Evolutionary conservation across 2,888 invertebrate genomes (phyloP), one percentile per base, ranked within the genome.

Genomic region (Quadriops clusia): DNA sequence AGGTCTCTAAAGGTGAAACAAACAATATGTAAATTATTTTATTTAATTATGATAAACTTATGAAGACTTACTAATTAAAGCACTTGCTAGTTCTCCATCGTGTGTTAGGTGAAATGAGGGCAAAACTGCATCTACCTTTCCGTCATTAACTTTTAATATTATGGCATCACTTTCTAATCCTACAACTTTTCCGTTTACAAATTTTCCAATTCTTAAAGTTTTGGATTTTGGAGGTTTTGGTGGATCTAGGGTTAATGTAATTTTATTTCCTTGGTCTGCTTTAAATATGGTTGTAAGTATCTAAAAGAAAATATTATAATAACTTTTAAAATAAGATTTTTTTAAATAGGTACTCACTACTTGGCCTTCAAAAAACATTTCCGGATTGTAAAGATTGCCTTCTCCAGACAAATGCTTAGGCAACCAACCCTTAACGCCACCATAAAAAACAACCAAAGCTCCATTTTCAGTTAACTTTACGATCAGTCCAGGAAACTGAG

Each of bases 321-420:
- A 17, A n/a, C n/a, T n/a, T n/a, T n/a, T n/a, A n/a, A n/a, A n/a
- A n/a, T n/a, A n/a, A n/a, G n/a, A n/a, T n/a, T n/a, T n/a, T n/a
- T n/a, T 4, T 14, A 18, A 20, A 14, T n/a, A 15, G 10, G n/a
- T 23, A 61, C 65, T 61, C 49, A 74, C 69, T 34, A 74, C 68
- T 58, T 77, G 73, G 25, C 78, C 78, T 3, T 65, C 35, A 30
- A 66, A 67, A 55, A 68, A 73, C 33, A 68, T 64, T 31, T 64
- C 58, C 0, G 49, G 17, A 7, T 66, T 56, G 37, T 54, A 51
- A n/a, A 32, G 33, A 11, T 40, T 36, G 8, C 30, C 28, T 16
- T 47, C 40, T 4, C 40, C 33, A 33, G 49, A 41, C 4, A 56
- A 51, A 3, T 41, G 41, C 1, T 52, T 47, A 10, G 67, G 60